Base-by-base conservation (phyloP, 2,888 invertebrate genomes). In the Dryobotodes eremita region DNA sequence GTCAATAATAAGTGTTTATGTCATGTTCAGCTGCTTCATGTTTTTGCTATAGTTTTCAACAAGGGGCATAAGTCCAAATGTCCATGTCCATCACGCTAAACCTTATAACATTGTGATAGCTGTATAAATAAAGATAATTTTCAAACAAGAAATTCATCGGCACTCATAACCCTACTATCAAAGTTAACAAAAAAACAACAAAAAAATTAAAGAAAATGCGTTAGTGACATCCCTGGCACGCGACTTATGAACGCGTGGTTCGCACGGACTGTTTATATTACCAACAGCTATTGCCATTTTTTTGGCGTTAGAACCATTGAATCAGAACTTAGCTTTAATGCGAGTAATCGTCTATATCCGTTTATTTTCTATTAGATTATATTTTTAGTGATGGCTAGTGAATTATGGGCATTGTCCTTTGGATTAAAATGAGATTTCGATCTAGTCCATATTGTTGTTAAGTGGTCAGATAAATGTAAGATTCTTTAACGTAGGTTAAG, bases 181-280 rank as follows among this genome's bases (percentile, higher is more conserved):
- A 50, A 68, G 50, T 6, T 6, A 55, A n/a, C 23, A 31, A 53
- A 36, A 26, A 48, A 59, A 23, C 23, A 11, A 36, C 17, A n/a
- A 31, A 50, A n/a, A 68, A 31, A 36, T n/a, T 10, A 48, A 65
- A 42, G 0, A 46, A 59, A 62, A 7, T 20, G 10, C 48, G 3
- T 15, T 0, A 13, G 72, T 79, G 87, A 11, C 89, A 89, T 11
- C 89, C 89, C 89, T 89, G 80, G 1, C 66, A 77, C 62, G 72
- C 83, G 86, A 70, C 80, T 71, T 65, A 65, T 74, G 72, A 81
- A 68, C 82, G 72, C 83, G 73, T 78, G 77, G 79, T 89, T 89
- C 89, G 87, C 90, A 89, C 89, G 87, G 83, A 72, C 81, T 89
- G 89, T 89, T 88, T 89, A 87, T 89, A 83, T 87, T 82, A 82